Conservation (phyloP, 2,797 vertebrate genomes). For the Lutjanus campechanus region DNA sequence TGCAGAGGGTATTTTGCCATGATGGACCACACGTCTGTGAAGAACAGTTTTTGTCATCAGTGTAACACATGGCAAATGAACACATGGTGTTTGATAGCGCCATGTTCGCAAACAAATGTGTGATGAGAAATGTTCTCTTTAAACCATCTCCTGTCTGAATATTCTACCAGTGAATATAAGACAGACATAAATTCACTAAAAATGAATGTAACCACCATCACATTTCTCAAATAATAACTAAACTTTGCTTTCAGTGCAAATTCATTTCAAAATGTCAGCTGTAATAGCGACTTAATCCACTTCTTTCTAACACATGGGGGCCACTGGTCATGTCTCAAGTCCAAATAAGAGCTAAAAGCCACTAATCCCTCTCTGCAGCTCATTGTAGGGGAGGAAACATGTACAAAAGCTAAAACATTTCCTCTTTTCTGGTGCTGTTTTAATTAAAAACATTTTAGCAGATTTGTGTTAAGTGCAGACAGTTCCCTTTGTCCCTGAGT, state of each 20-base stretch:
- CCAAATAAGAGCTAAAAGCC: constrained; percentile 3
- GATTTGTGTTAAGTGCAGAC: constrained; percentile 30
- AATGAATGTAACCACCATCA: not conserved
- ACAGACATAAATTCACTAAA: not conserved
- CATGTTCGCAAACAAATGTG: not conserved
- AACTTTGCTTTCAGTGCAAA: not conserved
- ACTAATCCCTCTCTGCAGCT: constrained; percentile 8
- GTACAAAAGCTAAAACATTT: constrained; percentile 19
- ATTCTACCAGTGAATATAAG: not conserved
- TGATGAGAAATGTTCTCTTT: not conserved
- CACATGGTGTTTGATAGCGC: not conserved
- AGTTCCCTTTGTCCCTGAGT: constrained; percentile 42
- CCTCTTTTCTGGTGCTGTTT: constrained; percentile 53
- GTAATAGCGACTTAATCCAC: not conserved
- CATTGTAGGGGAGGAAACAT: not conserved
- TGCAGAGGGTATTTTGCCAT: too few relatives aligned
- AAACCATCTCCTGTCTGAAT: not conserved
- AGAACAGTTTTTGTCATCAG: too few relatives aligned
- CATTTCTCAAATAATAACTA: not conserved
- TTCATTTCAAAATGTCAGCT: not conserved
- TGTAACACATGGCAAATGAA: not conserved
- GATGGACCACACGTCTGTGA: too few relatives aligned
- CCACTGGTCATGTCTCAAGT: constrained; percentile 4
- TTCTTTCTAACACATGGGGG: not conserved
- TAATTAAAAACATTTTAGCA: constrained; percentile 56